A percentile compares a stretch with the other conserved stretches of the same genome.
Conservation (phyloP, 2,888 invertebrate species). For the Microctonus aethiopoides region DNA sequence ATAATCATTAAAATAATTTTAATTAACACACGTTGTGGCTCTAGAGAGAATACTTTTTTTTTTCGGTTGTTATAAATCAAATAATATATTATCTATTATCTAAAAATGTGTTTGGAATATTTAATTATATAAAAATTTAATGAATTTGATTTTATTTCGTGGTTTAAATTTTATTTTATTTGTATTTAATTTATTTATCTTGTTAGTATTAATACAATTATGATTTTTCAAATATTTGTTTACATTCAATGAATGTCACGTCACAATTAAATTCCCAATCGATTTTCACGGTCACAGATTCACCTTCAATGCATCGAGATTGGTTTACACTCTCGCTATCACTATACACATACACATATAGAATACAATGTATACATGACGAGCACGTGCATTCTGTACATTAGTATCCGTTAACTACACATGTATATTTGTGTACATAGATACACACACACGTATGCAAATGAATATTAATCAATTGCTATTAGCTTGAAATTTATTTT, state of each 20-base stretch:
- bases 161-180: no score
- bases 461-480: no score
- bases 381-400: background rate
- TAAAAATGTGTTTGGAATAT: no score
- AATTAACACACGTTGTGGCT: background rate
- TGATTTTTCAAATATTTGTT: background rate
- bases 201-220: background rate
- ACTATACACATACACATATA: constrained; percentile 35
- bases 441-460: background rate
- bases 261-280: background rate
- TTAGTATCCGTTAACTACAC: background rate
- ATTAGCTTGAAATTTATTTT: no score
- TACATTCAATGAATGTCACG: background rate
- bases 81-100: no score
- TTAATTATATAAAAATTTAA: no score
- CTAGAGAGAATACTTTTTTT: background rate
- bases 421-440: background rate
- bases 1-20: background rate
- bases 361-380: constrained; percentile 47
- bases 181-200: no score
- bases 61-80: no score
- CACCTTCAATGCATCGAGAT: constrained; percentile 41
- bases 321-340: constrained; percentile 35
- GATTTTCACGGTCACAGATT: constrained; percentile 39
- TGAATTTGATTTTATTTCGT: no score